Conservation (phyloP, 2,888 invertebrate species). For the Iphiclides podalirius region DNA sequence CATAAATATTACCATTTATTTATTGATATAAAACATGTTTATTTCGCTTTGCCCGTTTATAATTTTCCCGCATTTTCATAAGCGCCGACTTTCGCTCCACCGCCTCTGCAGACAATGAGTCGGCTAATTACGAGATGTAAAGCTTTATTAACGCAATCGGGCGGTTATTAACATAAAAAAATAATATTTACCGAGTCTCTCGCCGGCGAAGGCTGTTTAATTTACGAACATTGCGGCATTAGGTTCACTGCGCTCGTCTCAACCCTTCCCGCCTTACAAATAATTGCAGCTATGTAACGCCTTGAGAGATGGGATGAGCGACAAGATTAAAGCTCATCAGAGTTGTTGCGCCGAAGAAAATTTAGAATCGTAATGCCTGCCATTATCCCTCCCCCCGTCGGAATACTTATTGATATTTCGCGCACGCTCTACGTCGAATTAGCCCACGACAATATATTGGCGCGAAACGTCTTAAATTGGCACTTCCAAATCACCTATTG, state of each 20-base stretch:
- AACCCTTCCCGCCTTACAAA: slow-evolving; percentile 73
- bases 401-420: slow-evolving; percentile 40
- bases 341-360: slow-evolving; percentile 58
- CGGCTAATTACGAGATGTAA: slow-evolving; percentile 75
- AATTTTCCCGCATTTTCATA: slow-evolving; percentile 36
- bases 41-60: slow-evolving; percentile 37
- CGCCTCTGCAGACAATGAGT: slow-evolving; percentile 64
- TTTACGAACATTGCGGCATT: slow-evolving; percentile 77
- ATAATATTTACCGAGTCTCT: slow-evolving; percentile 73
- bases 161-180: slow-evolving; percentile 78
- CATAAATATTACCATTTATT: not conserved
- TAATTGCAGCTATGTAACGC: slow-evolving; percentile 71
- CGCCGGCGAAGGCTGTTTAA: slow-evolving; percentile 63
- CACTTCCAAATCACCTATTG: slow-evolving; percentile 66
- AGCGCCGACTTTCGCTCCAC: slow-evolving; percentile 46
- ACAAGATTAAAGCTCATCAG: slow-evolving; percentile 71
- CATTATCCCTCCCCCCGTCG: slow-evolving; percentile 34
- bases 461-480: slow-evolving; percentile 44
- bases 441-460: slow-evolving; percentile 28
- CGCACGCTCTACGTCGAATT: slow-evolving; percentile 44
- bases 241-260: slow-evolving; percentile 57
- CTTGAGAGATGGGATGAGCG: slow-evolving; percentile 67
- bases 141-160: slow-evolving; percentile 79
- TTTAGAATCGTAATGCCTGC: slow-evolving; percentile 61
- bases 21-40: slow-evolving; percentile 25